Conservation (phyloP, 2,888 invertebrate genomes). For the Brenthis daphne region DNA sequence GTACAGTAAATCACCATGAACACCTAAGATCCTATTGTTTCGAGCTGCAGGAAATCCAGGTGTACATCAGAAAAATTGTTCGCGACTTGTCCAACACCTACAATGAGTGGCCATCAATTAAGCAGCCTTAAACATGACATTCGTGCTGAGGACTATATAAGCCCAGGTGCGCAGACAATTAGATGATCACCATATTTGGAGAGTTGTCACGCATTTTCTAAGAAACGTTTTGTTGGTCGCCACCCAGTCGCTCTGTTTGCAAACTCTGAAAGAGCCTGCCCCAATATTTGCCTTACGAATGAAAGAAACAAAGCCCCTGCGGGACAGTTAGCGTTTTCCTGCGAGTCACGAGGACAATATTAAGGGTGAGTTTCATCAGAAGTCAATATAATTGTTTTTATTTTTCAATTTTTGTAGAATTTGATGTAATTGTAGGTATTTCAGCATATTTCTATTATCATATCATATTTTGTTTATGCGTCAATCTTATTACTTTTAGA, state of each 20-base stretch:
- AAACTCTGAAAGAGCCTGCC: constrained; percentile 72
- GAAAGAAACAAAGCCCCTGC: constrained; percentile 76
- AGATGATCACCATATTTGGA: constrained; percentile 78
- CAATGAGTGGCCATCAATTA: constrained; percentile 41
- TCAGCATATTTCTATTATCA: no score
- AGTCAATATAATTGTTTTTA: not conserved
- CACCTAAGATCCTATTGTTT: constrained; percentile 2
- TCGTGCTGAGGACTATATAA: constrained; percentile 71
- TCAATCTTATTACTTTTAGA: no score
- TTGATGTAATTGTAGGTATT: no score
- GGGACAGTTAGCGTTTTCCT: constrained; percentile 75
- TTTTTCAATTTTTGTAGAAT: no score
- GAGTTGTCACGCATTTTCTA: constrained; percentile 77
- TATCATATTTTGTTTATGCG: no score
- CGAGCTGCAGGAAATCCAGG: constrained; percentile 1
- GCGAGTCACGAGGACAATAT: constrained; percentile 58
- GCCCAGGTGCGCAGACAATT: constrained; percentile 77
- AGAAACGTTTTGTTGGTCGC: constrained; percentile 72
- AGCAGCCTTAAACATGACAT: constrained; percentile 63
- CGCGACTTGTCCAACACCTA: constrained; percentile 35
- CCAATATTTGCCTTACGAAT: constrained; percentile 79
- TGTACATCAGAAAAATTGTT: constrained; percentile 26
- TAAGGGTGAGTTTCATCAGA: constrained; percentile 50
- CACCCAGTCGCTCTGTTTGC: constrained; percentile 79
- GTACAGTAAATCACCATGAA: not conserved